phyloP scores from a whole-genome alignment of 2,113 vertebrate species.

The Urocynchramus pylzowi region DNA sequence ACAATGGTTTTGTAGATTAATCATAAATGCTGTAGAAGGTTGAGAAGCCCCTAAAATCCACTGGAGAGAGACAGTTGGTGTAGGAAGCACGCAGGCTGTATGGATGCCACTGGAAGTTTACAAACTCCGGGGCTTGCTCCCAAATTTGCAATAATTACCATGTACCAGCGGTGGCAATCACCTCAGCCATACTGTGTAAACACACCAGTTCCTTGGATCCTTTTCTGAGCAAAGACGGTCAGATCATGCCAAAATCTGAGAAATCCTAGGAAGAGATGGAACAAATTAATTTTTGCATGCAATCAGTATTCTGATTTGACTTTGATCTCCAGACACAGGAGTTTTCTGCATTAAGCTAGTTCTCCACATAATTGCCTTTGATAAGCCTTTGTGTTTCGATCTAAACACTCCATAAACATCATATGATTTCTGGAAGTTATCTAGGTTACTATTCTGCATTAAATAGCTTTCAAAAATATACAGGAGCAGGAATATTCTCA shows the following conservation, averaged over 20 bases:
- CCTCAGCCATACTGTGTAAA: neutral
- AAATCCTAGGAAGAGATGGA: constrained; percentile 8
- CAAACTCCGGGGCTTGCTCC: neutral
- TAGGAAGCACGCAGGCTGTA: neutral
- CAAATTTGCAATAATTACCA: neutral
- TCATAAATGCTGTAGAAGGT: neutral
- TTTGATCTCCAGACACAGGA: constrained; percentile 23
- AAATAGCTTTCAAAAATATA: neutral
- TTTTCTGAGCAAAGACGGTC: constrained; percentile 7
- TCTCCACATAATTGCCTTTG: constrained; percentile 9
- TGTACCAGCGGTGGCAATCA: neutral
- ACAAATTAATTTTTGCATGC: constrained; percentile 34
- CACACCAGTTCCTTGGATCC: neutral
- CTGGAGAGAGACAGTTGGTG: neutral
- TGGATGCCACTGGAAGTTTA: neutral
- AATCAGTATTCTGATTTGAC: constrained; percentile 36
- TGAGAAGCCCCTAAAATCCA: neutral
- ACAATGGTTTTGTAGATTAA: neutral
- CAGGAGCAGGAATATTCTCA: neutral
- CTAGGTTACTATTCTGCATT: neutral
- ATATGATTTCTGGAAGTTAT: neutral
- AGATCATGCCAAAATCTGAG: constrained; percentile 19
- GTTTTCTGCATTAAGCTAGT: constrained; percentile 25
- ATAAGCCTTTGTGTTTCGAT: constrained; percentile 14
- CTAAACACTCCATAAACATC: neutral